These are phyloP conservation scores for Pomatostomus ruficeps DNA, from an alignment of 2,113 vertebrate genomes.

Conservation along the genomic window DNA sequence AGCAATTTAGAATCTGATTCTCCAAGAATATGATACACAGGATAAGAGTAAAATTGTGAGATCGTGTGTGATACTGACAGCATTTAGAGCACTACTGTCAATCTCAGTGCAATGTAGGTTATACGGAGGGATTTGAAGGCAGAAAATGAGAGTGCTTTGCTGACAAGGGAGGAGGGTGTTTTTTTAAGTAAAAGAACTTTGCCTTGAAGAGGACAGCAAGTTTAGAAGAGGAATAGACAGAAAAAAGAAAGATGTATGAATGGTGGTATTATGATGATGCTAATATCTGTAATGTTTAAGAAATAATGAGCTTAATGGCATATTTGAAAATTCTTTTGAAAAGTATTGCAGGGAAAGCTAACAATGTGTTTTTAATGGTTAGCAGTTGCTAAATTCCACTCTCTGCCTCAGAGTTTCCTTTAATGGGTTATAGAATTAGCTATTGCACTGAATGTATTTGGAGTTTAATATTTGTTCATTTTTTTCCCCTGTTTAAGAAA, in stretches of 20 bases:
- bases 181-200: neutral
- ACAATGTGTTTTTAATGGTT: neutral
- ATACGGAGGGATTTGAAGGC: neutral
- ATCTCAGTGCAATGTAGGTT: conserved; percentile 28
- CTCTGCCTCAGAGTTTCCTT: neutral
- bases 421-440: neutral
- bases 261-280: neutral
- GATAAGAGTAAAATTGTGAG: conserved; percentile 30
- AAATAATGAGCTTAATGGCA: conserved; percentile 14
- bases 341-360: neutral
- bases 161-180: neutral
- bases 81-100: conserved; percentile 29
- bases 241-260: neutral
- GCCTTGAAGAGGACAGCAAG: neutral
- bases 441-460: neutral
- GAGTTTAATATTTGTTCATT: neutral
- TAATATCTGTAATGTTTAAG: neutral
- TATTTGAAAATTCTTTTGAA: neutral
- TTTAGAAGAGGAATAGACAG: neutral
- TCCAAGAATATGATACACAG: neutral
- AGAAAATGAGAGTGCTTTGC: neutral
- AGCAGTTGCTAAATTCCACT: neutral
- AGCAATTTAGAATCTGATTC: conserved; percentile 44
- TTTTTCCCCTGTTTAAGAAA: neutral
- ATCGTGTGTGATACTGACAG: conserved; percentile 13